These are phyloP conservation scores for Rhinoraja longicauda DNA, from an alignment of 2,797 vertebrate species.

Conservation along the genomic window DNA sequence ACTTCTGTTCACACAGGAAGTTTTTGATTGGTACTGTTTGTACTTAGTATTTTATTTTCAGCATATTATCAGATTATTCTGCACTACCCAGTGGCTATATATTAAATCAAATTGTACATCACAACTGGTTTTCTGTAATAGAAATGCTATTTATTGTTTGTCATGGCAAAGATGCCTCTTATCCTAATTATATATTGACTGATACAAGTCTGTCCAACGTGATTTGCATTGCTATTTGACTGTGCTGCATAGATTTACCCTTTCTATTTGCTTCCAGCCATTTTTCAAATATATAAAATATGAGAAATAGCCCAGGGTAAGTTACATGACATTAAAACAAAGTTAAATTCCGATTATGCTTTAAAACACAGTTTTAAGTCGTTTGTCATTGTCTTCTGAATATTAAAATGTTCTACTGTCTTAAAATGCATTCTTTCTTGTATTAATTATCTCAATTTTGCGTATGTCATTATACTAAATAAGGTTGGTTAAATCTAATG, in stretches of 20 bases:
- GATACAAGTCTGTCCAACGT: not conserved
- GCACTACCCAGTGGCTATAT: not conserved
- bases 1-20: not conserved
- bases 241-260: not conserved
- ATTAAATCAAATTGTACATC: not conserved
- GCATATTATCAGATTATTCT: not conserved
- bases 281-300: not conserved
- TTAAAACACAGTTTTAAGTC: not conserved
- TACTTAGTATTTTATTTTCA: conserved; percentile 1
- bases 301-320: not conserved
- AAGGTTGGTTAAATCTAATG: not conserved
- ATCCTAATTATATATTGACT: not conserved
- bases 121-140: not conserved
- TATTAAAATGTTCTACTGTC: not conserved
- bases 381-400: not conserved
- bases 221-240: not conserved
- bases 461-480: not conserved
- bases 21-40: not conserved
- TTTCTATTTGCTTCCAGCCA: not conserved
- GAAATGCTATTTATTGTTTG: not conserved
- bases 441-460: not conserved
- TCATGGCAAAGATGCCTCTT: not conserved
- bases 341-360: not conserved
- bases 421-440: not conserved
- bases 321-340: not conserved